Evolutionary conservation across 2,888 invertebrate species (phyloP), one percentile per base, ranked within the genome.

Genomic region (Azorinus chamasolen): DNA sequence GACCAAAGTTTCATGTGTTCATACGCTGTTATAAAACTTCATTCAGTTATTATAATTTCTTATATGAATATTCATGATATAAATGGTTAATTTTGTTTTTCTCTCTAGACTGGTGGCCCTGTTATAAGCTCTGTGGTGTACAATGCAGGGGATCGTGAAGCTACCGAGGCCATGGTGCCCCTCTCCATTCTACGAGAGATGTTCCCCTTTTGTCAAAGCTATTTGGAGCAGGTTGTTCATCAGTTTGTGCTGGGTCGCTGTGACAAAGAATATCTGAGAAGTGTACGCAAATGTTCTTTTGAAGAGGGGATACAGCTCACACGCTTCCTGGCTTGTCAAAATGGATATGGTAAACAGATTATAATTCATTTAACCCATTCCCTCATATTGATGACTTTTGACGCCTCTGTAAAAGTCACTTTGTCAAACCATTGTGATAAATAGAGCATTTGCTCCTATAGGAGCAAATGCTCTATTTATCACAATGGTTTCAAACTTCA

Each of bases 291-390:
- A 48, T 74, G 71, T 51, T 45, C 48, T 2, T n/a, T 53, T 2
- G 70, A 64, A 25, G 80, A 80, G 43, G 80, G 80, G 0, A 57
- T 63, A 22, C 68, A 65, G 37, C 62, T 80, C 2, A 69, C 69
- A 14, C 43, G 75, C 12, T 80, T 80, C 48, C 45, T 76, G 37
- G 65, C 73, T n/a, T 43, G 58, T 22, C 55, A 76, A 20, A 59
- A 69, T 37, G 80, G 80, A 41, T 73, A 69, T 62, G 73, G 78
- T 78, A 69, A 41, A 4, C 32, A 6, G 32, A 4, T 32, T 32
- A 10, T 32, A n/a, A n/a, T n/a, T n/a, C n/a, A n/a, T n/a, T n/a
- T n/a, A n/a, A n/a, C n/a, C n/a, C n/a, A n/a, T n/a, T n/a, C n/a
- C n/a, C n/a, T n/a, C n/a, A n/a, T n/a, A n/a, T n/a, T n/a, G n/a